Conservation (phyloP, 2,113 vertebrate genomes). For the Muscicapa adusta region DNA sequence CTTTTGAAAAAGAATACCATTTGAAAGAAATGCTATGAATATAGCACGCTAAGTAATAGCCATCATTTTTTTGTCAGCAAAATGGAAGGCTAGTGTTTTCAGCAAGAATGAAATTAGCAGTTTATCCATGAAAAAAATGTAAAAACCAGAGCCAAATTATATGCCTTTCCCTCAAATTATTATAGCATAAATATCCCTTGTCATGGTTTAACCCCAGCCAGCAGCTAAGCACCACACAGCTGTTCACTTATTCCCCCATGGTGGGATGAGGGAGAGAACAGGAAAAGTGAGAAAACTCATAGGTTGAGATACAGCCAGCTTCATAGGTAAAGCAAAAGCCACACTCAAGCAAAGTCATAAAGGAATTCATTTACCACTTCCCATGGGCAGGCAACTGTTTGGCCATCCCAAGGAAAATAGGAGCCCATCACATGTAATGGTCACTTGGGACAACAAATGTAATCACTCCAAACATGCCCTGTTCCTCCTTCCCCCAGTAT, state of each 20-base stretch:
- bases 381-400: background rate
- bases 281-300: background rate
- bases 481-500: background rate
- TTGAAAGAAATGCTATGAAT: background rate
- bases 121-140: background rate
- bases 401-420: background rate
- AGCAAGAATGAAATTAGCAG: background rate
- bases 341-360: background rate
- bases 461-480: fast-evolving
- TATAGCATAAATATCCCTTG: background rate
- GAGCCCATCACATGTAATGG: fast-evolving
- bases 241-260: background rate
- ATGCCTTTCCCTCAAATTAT: background rate
- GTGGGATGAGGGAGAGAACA: background rate
- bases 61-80: background rate
- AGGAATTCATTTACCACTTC: background rate
- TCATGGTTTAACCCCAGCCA: background rate
- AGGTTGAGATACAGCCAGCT: background rate
- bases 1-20: background rate
- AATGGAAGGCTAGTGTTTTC: background rate
- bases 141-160: background rate
- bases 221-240: background rate
- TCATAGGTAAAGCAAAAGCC: background rate
- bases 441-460: background rate
- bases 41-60: background rate